phyloP scores from a whole-genome alignment of 2,797 vertebrate species.

The Scarus forsteni region DNA sequence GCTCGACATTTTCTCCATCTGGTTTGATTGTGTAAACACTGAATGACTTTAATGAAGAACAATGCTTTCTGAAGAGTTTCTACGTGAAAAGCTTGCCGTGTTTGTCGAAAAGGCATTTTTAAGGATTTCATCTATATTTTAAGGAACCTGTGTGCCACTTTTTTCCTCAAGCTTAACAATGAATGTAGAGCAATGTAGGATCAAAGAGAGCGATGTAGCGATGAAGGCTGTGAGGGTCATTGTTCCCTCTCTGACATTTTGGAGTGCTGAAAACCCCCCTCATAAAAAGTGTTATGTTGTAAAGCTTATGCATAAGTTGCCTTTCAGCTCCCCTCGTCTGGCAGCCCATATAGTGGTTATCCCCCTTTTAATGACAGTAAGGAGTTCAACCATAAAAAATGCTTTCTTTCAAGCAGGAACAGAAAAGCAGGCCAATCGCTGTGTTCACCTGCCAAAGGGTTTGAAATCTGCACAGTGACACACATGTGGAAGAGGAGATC shows the following conservation, averaged over 20 bases:
- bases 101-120: not conserved
- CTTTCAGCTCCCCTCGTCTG: slow-evolving; percentile 54
- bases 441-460: slow-evolving; percentile 64
- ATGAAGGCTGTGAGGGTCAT: slow-evolving; percentile 32
- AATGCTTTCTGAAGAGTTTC: not conserved
- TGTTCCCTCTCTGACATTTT: slow-evolving; percentile 43
- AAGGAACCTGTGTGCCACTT: not conserved
- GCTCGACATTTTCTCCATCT: too few relatives aligned
- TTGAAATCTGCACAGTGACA: slow-evolving; percentile 51
- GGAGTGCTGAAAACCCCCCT: slow-evolving; percentile 52
- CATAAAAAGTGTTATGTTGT: slow-evolving; percentile 41
- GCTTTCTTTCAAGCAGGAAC: slow-evolving; percentile 54
- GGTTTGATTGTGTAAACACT: not conserved
- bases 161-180: slow-evolving; percentile 5
- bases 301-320: slow-evolving; percentile 57
- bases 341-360: slow-evolving; percentile 54
- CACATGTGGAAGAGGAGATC: slow-evolving; percentile 51
- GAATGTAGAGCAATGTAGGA: not conserved
- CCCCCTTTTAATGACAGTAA: slow-evolving; percentile 68
- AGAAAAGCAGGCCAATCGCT: slow-evolving; percentile 46
- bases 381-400: slow-evolving; percentile 68
- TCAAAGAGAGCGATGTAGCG: slow-evolving; percentile 4
- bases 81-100: not conserved
- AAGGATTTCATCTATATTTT: slow-evolving; percentile 6
- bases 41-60: not conserved